Evolutionary conservation across 2,113 vertebrate genomes (phyloP).

Genomic region (Limanda limanda): DNA sequence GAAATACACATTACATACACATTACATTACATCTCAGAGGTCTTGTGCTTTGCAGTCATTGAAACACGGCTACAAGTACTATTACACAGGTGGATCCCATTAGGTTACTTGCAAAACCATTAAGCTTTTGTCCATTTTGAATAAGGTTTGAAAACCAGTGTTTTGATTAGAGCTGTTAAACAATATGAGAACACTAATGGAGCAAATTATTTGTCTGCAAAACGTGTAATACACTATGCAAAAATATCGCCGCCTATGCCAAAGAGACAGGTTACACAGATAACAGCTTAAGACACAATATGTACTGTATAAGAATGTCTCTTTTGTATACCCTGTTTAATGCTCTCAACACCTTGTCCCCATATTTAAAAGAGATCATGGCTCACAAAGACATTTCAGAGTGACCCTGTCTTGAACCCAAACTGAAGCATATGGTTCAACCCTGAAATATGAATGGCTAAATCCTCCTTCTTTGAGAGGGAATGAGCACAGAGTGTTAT

Average conservation of each 20-base stretch:
- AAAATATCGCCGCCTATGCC: too few species aligned
- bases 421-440: conserved; percentile 52
- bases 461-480: conserved; percentile 51
- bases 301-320: neutral
- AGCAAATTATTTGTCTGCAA: too few species aligned
- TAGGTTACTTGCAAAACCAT: neutral
- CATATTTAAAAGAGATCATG: neutral
- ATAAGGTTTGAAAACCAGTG: neutral
- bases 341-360: neutral
- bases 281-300: neutral
- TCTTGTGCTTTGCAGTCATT: conserved; percentile 25
- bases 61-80: conserved; percentile 13
- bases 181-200: too few species aligned
- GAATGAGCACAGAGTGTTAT: conserved; percentile 59
- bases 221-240: neutral
- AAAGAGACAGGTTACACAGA: neutral
- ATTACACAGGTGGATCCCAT: conserved; percentile 9
- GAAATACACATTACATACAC: neutral
- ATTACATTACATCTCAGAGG: conserved; percentile 1
- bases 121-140: neutral
- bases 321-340: neutral
- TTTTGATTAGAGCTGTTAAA: neutral
- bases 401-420: conserved; percentile 58
- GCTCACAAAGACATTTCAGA: conserved; percentile 29
- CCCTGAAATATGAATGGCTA: conserved; percentile 61